Evolutionary conservation across 2,888 invertebrate genomes (phyloP).

Genomic region (Cataglyphis rosenhaueri): DNA sequence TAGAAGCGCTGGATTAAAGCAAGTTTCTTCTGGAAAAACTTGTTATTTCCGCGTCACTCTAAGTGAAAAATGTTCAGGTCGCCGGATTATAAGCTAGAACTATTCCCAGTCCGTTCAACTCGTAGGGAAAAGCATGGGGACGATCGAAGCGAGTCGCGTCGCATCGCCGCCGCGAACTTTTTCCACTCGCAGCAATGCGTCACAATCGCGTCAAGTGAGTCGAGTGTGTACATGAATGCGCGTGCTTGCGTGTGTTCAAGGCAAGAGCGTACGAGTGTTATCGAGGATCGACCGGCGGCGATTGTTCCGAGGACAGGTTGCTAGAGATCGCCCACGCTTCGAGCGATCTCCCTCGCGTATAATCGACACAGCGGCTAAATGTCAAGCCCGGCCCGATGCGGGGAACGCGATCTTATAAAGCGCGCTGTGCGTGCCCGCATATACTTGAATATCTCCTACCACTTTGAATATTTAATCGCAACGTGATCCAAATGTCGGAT

Average conservation of each 20-base stretch:
- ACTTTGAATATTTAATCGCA: constrained; percentile 80
- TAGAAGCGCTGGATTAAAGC: not conserved
- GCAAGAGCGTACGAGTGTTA: constrained; percentile 59
- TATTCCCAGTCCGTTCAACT: constrained; percentile 10
- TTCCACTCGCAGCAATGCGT: constrained; percentile 54
- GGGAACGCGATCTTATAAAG: constrained; percentile 45
- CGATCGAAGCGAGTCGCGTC: constrained; percentile 38
- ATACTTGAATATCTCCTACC: constrained; percentile 19
- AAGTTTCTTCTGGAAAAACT: constrained; percentile 13
- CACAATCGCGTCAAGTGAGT: constrained; percentile 49
- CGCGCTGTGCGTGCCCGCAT: constrained; percentile 36
- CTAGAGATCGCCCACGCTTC: constrained; percentile 74
- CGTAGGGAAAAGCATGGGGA: constrained; percentile 22
- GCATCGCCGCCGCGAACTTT: constrained; percentile 29
- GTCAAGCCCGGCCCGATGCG: constrained; percentile 69
- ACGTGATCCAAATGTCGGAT: constrained; percentile 78
- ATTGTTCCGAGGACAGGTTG: constrained; percentile 77
- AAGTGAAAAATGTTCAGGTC: constrained; percentile 16
- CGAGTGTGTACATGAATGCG: constrained; percentile 52
- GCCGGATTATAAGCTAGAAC: constrained; percentile 16
- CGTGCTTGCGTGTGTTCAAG: constrained; percentile 58
- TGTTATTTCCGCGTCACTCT: constrained; percentile 22
- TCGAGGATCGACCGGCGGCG: constrained; percentile 77
- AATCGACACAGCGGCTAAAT: constrained; percentile 72
- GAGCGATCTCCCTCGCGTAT: constrained; percentile 64